Evolutionary conservation across 2,113 vertebrate species (phyloP).

Genomic region (Nothobranchius furzeri): DNA sequence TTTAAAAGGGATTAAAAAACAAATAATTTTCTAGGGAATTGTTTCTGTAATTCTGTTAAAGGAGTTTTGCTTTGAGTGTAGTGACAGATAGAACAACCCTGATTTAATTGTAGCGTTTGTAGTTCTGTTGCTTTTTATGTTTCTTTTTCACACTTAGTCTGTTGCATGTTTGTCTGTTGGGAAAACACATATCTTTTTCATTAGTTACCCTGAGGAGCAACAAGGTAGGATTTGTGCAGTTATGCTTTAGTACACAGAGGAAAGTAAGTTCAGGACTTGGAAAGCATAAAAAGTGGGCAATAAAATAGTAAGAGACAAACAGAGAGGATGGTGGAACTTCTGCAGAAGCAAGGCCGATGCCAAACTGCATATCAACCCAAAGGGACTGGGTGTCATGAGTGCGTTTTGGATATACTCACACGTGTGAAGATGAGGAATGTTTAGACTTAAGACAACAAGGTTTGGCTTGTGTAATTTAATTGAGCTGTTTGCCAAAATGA

Average conservation of each 20-base stretch:
- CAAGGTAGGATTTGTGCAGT: conserved; percentile 7
- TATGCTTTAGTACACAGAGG: conserved; percentile 32
- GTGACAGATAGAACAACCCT: too few relatives aligned
- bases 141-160: too few relatives aligned
- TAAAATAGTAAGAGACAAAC: not conserved
- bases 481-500: too few relatives aligned
- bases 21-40: too few relatives aligned
- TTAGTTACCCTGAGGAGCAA: too few relatives aligned
- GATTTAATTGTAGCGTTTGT: not conserved
- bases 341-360: conserved; percentile 47
- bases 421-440: not conserved
- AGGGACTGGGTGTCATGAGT: conserved; percentile 35
- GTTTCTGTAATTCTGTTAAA: too few relatives aligned
- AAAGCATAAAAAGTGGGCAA: conserved; percentile 54
- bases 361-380: conserved; percentile 57
- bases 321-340: conserved; percentile 41
- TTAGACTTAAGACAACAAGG: not conserved
- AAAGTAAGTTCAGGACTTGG: conserved; percentile 45
- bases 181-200: conserved; percentile 24
- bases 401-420: too few relatives aligned
- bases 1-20: too few relatives aligned
- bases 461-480: not conserved
- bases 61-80: too few relatives aligned
- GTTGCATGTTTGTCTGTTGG: conserved; percentile 11
- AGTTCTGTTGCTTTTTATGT: too few relatives aligned